These are phyloP conservation scores for Corythoichthys haematopterus DNA, from an alignment of 2,113 vertebrate species.

Conservation along the genomic window DNA sequence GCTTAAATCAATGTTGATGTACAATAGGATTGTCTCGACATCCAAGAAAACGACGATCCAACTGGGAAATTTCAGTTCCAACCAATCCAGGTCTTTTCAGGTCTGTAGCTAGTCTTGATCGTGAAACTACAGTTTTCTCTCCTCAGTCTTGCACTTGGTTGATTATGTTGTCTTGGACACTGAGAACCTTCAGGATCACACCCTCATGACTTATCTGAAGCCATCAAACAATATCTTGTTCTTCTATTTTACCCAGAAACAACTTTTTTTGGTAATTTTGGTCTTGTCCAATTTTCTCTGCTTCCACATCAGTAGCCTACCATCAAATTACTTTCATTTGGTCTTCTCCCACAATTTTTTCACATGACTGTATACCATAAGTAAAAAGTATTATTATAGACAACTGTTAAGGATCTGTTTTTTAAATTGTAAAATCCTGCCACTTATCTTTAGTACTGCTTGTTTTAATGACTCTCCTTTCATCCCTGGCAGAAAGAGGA, in stretches of 20 bases:
- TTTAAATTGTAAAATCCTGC: background rate
- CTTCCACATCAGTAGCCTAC: background rate
- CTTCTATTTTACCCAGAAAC: background rate
- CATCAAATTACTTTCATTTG: background rate
- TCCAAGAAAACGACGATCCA: background rate
- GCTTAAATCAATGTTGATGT: background rate
- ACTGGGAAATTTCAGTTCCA: background rate
- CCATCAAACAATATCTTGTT: background rate
- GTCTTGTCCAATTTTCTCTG: background rate
- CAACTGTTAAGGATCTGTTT: background rate
- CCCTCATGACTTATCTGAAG: background rate
- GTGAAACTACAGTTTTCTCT: background rate
- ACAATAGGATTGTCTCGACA: background rate
- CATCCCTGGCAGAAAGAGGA: slow-evolving; percentile 72
- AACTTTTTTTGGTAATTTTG: background rate
- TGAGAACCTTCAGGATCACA: background rate
- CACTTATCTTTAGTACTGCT: slow-evolving; percentile 11
- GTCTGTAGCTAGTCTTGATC: background rate
- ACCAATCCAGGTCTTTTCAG: no score
- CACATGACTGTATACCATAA: background rate
- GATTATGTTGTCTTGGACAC: background rate
- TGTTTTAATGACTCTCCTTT: slow-evolving; percentile 64
- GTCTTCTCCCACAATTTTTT: background rate
- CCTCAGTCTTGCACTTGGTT: background rate
- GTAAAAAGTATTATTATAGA: background rate